These are phyloP conservation scores for Euwallacea similis DNA, from an alignment of 1,140 invertebrate species.

Conservation along the genomic window DNA sequence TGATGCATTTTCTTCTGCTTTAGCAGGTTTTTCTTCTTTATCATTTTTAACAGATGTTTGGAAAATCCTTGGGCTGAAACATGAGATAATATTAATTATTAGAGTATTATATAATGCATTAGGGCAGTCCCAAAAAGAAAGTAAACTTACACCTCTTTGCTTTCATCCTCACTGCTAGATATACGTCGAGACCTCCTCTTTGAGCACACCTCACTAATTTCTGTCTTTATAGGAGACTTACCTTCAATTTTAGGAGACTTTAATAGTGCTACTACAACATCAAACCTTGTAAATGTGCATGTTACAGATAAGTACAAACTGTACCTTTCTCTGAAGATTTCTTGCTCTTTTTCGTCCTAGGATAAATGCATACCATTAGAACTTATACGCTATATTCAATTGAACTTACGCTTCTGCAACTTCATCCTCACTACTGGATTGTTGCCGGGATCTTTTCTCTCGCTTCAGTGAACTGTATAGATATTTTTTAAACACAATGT, in stretches of 20 bases:
- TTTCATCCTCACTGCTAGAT: constrained; percentile 39
- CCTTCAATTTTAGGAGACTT: too few relatives aligned
- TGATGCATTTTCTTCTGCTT: not conserved
- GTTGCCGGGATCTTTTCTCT: constrained; percentile 30
- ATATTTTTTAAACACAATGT: constrained; percentile 24
- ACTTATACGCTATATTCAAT: not conserved
- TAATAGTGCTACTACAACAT: too few relatives aligned
- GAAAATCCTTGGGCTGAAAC: not conserved
- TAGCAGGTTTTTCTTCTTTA: not conserved
- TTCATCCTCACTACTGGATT: constrained; percentile 39
- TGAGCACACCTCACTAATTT: too few relatives aligned
- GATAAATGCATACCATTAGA: too few relatives aligned
- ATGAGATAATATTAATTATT: not conserved
- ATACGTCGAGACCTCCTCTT: constrained; percentile 31
- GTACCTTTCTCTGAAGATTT: too few relatives aligned
- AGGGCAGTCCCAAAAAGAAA: not conserved
- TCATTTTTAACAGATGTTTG: not conserved
- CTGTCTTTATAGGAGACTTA: too few relatives aligned
- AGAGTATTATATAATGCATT: not conserved
- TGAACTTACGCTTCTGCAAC: not conserved
- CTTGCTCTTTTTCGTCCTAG: too few relatives aligned
- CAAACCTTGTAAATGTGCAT: too few relatives aligned
- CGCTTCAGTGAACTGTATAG: constrained; percentile 29
- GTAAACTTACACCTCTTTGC: not conserved
- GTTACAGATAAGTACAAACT: too few relatives aligned